phyloP scores from a whole-genome alignment of 2,113 vertebrate genomes.

The Prinia subflava region DNA sequence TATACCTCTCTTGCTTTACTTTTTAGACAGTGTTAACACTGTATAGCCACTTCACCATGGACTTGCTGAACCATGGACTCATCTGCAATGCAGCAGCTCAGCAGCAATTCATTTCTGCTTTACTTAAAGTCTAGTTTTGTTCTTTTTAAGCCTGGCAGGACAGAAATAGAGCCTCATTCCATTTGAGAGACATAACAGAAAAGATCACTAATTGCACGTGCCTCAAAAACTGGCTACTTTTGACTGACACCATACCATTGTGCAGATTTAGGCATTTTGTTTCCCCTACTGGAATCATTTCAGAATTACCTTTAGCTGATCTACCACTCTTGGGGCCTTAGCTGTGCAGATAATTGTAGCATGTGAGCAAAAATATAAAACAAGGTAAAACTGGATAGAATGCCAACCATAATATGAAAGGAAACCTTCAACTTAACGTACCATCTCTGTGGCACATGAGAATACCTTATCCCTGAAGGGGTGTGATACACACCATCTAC shows the following conservation, averaged over 20 bases:
- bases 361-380: neutral
- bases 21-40: neutral
- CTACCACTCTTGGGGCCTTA: neutral
- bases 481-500: neutral
- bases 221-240: neutral
- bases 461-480: neutral
- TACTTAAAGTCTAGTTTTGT: neutral
- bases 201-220: neutral
- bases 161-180: neutral
- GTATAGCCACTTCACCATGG: neutral
- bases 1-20: neutral
- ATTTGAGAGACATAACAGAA: neutral
- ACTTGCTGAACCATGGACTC: neutral
- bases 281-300: neutral
- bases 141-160: neutral
- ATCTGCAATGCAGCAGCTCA: neutral
- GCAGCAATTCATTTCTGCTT: neutral
- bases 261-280: neutral
- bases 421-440: neutral
- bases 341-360: neutral
- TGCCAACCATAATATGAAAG: neutral
- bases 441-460: neutral
- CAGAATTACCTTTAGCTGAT: neutral
- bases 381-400: neutral
- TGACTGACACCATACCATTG: neutral